Base-by-base conservation (phyloP, 2,888 invertebrate species). In the Phorcus lineatus region DNA sequence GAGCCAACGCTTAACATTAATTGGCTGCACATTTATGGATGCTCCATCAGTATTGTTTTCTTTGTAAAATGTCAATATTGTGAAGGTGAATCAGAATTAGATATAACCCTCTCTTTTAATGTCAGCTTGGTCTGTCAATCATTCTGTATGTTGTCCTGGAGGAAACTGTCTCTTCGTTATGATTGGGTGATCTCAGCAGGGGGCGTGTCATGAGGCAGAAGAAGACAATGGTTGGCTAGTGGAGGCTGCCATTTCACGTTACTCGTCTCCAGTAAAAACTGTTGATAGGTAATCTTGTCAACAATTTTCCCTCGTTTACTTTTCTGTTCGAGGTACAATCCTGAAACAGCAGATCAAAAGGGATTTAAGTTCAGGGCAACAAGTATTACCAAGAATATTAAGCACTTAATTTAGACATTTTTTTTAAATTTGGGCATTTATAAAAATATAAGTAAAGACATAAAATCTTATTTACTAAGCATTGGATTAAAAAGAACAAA, bases 201-300 rank as follows among this genome's bases (percentile, higher is more conserved):
- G 47, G 78, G 66, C 16, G 67, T 52, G 57, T 74, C 81, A 7
- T 86, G 83, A 17, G 91, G 91, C 36, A 92, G 82, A 57, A 91
- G 89, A 17, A 91, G 85, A 77, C 91, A 90, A 82, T 90, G 88
- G 80, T 92, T 92, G 40, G 91, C 84, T n/a, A 92, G 82, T 9
- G 91, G 91, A n/a, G 92, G 91, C 80, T 86, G 89, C 92, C 92
- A 92, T 79, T 91, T 92, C 2, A 87, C 85, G 53, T 88, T 88
- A 16, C 77, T 78, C 31, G 75, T 62, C 40, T 87, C 83, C 40
- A 85, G 79, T 47, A 88, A 82, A 81, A 90, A 91, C 82, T 88
- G 85, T 52, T 87, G 83, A 83, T 85, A 90, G 0, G 90, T 90
- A 55, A 91, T 85, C 11, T 88, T 84, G 82, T 91, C 90, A 31